Percentiles rank a stretch among this genome's conserved stretches.
Evolutionary conservation across 2,888 invertebrate species (phyloP).

Genomic region (Tipula helvola): DNA sequence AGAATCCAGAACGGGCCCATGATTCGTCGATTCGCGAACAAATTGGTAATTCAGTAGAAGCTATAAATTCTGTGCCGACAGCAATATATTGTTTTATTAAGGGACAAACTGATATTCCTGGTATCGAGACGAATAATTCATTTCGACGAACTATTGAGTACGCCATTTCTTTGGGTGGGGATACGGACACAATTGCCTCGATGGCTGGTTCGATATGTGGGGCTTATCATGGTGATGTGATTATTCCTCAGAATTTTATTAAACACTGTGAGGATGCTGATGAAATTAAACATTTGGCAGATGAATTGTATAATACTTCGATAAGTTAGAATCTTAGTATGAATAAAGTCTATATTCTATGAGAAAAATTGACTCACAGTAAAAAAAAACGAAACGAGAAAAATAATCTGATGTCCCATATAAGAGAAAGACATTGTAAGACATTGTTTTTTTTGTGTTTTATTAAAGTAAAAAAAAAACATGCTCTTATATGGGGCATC

Average conservation of each 20-base stretch:
- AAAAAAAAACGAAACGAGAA: no score
- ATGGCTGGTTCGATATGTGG: constrained; percentile 62
- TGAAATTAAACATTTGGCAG: constrained; percentile 41
- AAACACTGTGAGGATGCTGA: constrained; percentile 46
- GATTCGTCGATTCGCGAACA: constrained; percentile 39
- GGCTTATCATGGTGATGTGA: constrained; percentile 49
- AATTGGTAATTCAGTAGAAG: constrained; percentile 48
- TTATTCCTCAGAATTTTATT: constrained; percentile 38
- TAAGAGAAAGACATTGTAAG: no score
- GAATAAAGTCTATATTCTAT: no score
- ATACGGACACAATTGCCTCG: constrained; percentile 63
- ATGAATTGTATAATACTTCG: constrained; percentile 29
- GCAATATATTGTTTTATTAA: constrained; percentile 56
- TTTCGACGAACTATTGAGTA: constrained; percentile 53
- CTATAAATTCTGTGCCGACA: constrained; percentile 57
- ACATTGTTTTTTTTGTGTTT: no score
- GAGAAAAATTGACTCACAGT: no score
- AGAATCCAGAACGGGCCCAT: constrained; percentile 31
- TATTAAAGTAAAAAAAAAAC: no score
- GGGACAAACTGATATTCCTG: constrained; percentile 38
- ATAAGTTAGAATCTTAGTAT: not conserved
- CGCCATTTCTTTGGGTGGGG: constrained; percentile 60
- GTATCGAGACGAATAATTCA: constrained; percentile 41
- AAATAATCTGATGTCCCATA: no score
- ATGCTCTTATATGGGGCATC: no score